Base-by-base conservation (phyloP, 2,113 vertebrate species). In the Nycticorax nycticorax region DNA sequence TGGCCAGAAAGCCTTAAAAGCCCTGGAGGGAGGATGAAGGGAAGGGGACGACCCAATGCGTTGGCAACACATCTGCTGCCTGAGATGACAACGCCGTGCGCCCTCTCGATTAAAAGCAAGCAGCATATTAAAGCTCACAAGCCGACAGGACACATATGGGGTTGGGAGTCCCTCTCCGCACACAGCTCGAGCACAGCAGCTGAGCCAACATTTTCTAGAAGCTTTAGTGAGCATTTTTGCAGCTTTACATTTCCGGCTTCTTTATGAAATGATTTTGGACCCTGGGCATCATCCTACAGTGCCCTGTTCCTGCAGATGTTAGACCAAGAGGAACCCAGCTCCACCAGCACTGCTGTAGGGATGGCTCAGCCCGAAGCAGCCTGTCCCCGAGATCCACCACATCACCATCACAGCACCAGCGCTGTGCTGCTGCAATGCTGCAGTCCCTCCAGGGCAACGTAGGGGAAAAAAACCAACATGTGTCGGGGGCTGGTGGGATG, bases 401-500 rank as follows among this genome's bases (percentile, higher is more conserved):
- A 19, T 82, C 82, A 66, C 52, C 2, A 8, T 17, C 2, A 11
- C 88, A 85, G 68, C 13, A 56, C 68, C 77, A 77, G 79, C 2
- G 10, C 56, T 37, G 71, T 2, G 33, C 79, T 56, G 67, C 84
- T 69, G 90, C 81, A 64, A 20, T n/a, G 75, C 83, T 94, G 92
- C 80, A 48, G 72, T 39, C 48, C 84, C 75, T 62, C 27, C 80
- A 67, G 87, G 81, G 80, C 89, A 66, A 59, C 0, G 2, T 0
- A 64, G 71, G 48, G 53, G 68, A 12, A 24, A 53, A 60, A 26
- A 16, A 7, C 43, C 3, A 71, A 7, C 56, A 19, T 12, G 35
- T 88, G 79, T n/a, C 72, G 95, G 45, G 75, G 43, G 26, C 23
- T 43, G 86, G 78, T 52, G 92, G 39, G 86, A 80, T 92, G 89